Base-by-base conservation (phyloP, 2,797 vertebrate genomes). In the Pseudochaenichthys georgianus region DNA sequence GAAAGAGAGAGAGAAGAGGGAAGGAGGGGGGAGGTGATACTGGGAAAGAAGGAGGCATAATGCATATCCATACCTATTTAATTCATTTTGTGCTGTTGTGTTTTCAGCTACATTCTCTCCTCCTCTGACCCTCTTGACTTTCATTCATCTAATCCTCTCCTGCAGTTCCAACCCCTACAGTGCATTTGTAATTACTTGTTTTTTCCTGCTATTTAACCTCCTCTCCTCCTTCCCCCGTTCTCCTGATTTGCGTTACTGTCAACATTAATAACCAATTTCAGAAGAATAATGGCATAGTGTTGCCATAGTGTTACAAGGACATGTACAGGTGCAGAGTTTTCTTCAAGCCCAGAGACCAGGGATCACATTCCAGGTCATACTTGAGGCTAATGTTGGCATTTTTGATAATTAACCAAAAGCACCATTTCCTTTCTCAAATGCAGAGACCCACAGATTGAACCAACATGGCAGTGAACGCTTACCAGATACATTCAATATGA, bases 71-170 rank as follows among this genome's bases (percentile, higher is more conserved):
- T 38, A 42, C n/a, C 46, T 71, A 13, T 23, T 55, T 31, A 38
- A 41, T 71, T 52, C 16, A 47, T 70, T 59, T 59, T 70, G 7
- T 34, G 1, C 60, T 4, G 41, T 75, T 60, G 21, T 58, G 58
- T 62, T 51, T 45, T 73, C 62, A 31, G n/a, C 69, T 66, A 51
- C 38, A 4, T 42, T 70, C 48, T 64, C 47, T 57, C 17, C 16
- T 53, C 54, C 31, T 69, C 45, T 45, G 31, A 59, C 74, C 78
- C 77, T 53, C 69, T 77, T 69, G 73, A 78, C 76, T 76, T 75
- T 72, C 71, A 42, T 68, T 62, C 73, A 75, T 72, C 70, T 59
- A 71, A 77, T 85, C 82, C 75, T 59, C 57, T 52, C 48, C 34
- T 46, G 38, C 17, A 8, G 62, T 69, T 55, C 62, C 52, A 63